These are phyloP conservation scores for Aricia artaxerxes DNA, from an alignment of 2,888 invertebrate genomes.

Conservation along the genomic window DNA sequence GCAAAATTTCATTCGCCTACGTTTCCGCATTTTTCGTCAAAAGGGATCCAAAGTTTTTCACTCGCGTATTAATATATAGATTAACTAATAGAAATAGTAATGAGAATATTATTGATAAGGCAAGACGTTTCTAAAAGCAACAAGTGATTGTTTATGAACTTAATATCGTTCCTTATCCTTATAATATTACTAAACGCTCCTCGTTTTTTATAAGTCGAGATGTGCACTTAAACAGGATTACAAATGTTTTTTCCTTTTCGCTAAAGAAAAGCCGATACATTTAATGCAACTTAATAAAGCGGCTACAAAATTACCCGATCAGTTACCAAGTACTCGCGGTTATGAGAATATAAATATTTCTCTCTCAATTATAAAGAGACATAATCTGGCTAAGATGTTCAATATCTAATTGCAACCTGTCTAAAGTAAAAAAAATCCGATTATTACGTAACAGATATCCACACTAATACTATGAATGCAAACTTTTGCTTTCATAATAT, in stretches of 20 bases:
- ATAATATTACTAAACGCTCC: slow-evolving; percentile 54
- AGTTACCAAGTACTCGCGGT: slow-evolving; percentile 63
- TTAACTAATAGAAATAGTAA: too few relatives aligned
- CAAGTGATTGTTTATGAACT: slow-evolving; percentile 35
- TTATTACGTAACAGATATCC: not conserved
- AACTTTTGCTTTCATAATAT: too few relatives aligned
- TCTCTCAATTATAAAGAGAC: slow-evolving; percentile 64
- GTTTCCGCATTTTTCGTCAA: too few relatives aligned
- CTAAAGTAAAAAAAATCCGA: not conserved
- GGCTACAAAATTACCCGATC: slow-evolving; percentile 60
- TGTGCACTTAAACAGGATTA: slow-evolving; percentile 57
- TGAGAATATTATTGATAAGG: too few relatives aligned
- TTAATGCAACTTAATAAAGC: slow-evolving; percentile 60
- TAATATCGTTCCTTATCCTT: slow-evolving; percentile 48
- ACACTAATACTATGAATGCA: too few relatives aligned
- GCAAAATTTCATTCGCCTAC: too few relatives aligned
- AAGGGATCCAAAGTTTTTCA: too few relatives aligned
- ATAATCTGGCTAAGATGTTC: not conserved
- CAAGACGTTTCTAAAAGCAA: too few relatives aligned
- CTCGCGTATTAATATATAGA: too few relatives aligned
- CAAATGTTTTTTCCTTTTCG: slow-evolving; percentile 48
- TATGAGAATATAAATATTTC: slow-evolving; percentile 63
- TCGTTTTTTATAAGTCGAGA: slow-evolving; percentile 51
- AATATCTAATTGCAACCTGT: not conserved
- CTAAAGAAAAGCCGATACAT: slow-evolving; percentile 46